These are phyloP conservation scores for Gymnocheta viridis DNA, from an alignment of 2,888 invertebrate genomes.

Conservation along the genomic window DNA sequence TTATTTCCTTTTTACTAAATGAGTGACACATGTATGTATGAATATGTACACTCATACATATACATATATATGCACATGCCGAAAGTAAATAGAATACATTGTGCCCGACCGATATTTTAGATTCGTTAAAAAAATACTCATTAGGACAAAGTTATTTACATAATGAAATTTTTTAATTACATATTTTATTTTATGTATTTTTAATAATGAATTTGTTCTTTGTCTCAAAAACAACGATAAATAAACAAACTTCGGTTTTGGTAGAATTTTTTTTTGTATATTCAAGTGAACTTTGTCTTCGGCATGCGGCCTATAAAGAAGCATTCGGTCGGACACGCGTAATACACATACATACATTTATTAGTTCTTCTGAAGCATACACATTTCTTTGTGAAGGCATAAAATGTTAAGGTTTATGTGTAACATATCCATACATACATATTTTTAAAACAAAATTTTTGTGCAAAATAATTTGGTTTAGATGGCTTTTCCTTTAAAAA, in stretches of 20 bases:
- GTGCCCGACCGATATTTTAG: too few species aligned
- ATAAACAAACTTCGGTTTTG: not conserved
- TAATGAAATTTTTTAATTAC: too few species aligned
- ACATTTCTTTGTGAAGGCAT: slow-evolving; percentile 24
- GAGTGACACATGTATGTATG: not conserved
- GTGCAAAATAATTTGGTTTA: slow-evolving; percentile 23
- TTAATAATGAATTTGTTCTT: too few species aligned
- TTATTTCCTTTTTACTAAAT: not conserved
- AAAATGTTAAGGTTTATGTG: not conserved
- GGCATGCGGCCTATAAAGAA: not conserved
- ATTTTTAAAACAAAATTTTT: not conserved
- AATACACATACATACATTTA: not conserved
- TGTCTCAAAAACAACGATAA: too few species aligned
- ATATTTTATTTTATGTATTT: too few species aligned
- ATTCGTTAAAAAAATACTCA: too few species aligned
- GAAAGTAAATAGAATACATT: too few species aligned
- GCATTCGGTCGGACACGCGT: not conserved
- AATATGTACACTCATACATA: too few species aligned
- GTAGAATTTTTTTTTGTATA: not conserved
- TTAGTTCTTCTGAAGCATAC: slow-evolving; percentile 9
- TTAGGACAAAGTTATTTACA: too few species aligned
- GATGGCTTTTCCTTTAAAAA: not conserved
- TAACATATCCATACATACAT: not conserved
- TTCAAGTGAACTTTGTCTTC: not conserved
- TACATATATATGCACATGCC: not conserved